Evolutionary conservation across 1,140 invertebrate species (phyloP), one percentile per base, ranked within the genome.

Genomic region (Bombus turneri): DNA sequence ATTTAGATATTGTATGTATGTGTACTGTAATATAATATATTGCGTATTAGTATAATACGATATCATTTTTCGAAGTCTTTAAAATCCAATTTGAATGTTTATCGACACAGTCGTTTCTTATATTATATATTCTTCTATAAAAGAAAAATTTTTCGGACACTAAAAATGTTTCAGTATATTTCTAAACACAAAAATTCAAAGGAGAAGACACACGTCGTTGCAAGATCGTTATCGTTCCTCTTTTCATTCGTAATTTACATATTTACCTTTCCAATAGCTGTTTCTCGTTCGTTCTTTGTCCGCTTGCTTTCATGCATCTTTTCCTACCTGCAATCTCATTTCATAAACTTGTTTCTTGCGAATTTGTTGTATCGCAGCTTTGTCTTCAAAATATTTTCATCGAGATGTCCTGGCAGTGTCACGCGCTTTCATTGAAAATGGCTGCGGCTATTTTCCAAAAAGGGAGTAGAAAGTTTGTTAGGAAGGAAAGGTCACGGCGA

Each of bases 141-240:
- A 22, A 2, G 18, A 22, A 0, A 0, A 18, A 8, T 53, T 2
- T 8, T 53, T 53, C 1, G 1, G 0, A 22, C 18, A 1, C 18
- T 22, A 22, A 53, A 53, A n/a, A n/a, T 22, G 6, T 53, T 53
- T 53, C 47, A 1, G 18, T 22, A 22, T 53, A 22, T 53, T 53
- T 53, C 6, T 22, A 53, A 53, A 22, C 28, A 3, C 0, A n/a
- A n/a, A 22, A 22, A 22, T 8, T 22, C 2, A 53, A 62, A 62
- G 1, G 1, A n/a, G 2, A n/a, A 62, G 28, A 5, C 28, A n/a
- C 59, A 0, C 12, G 4, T n/a, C 28, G 13, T n/a, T 12, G 10
- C 59, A 4, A n/a, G 47, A 22, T 53, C 59, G 25, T 39, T 39
- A 5, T 71, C 5, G 5, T 28, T 71, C 2, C 25, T 18, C 13